Percentiles rank a stretch among this genome's conserved stretches.
These are phyloP conservation scores for Diadema setosum DNA, from an alignment of 35 echinoderm and acorn worm genomes.

Conservation along the genomic window DNA sequence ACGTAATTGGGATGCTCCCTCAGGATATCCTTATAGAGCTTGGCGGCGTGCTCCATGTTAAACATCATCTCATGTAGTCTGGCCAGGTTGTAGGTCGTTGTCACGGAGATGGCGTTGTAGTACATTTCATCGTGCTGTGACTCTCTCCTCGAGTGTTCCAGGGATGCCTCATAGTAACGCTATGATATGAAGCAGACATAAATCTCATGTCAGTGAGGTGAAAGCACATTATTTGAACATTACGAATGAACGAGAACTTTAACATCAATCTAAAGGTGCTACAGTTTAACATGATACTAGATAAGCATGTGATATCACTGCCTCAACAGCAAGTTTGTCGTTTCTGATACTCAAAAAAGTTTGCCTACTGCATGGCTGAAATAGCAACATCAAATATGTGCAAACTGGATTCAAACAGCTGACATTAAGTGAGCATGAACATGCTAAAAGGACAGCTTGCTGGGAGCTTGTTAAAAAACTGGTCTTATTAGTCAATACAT, in stretches of 20 bases:
- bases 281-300: background rate
- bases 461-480: too few species aligned
- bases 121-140: conserved; percentile 91
- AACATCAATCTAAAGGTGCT: background rate
- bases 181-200: background rate
- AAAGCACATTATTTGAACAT: too few species aligned
- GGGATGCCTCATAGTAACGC: conserved; percentile 93
- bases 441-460: too few species aligned
- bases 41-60: conserved; percentile 81
- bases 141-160: conserved; percentile 71
- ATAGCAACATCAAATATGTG: too few species aligned
- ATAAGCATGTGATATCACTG: too few species aligned
- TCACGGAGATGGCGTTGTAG: conserved; percentile 96
- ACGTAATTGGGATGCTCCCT: conserved; percentile 98
- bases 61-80: conserved; percentile 75
- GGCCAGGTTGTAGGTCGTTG: conserved; percentile 88
- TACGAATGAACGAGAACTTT: background rate
- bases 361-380: too few species aligned
- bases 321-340: too few species aligned
- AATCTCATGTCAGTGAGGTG: too few species aligned
- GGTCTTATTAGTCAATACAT: too few species aligned
- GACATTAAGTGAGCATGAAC: too few species aligned
- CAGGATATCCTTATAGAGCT: conserved; percentile 87
- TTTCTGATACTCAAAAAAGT: too few species aligned
- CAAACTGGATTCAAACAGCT: too few species aligned